Conservation (phyloP, 2,797 vertebrate genomes). For the Botia kubotai region DNA sequence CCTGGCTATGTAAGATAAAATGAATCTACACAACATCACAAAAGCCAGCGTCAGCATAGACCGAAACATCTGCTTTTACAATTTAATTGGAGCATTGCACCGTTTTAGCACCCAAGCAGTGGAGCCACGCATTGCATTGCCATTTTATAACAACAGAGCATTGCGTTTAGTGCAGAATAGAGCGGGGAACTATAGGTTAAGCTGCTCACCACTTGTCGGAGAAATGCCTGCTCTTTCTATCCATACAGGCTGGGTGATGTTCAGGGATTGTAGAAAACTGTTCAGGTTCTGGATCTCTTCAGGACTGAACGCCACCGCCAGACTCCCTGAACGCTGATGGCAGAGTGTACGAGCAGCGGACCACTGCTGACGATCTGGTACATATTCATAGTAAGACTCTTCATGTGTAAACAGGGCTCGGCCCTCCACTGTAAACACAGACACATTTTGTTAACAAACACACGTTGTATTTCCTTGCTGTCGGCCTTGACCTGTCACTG, state of each 20-base stretch:
- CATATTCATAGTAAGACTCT: constrained; percentile 72
- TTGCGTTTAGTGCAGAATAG: background rate
- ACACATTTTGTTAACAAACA: constrained; percentile 26
- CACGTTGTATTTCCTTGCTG: background rate
- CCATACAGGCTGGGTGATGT: constrained; percentile 78
- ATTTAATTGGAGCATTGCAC: background rate
- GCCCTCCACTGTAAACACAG: constrained; percentile 63
- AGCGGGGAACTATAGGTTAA: constrained; percentile 8
- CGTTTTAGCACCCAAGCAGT: background rate
- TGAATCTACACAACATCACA: background rate
- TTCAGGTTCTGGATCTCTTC: constrained; percentile 67
- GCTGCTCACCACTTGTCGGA: constrained; percentile 69
- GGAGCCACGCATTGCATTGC: background rate
- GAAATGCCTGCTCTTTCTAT: constrained; percentile 66
- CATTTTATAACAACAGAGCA: background rate
- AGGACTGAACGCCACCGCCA: constrained; percentile 66
- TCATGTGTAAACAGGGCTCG: constrained; percentile 53
- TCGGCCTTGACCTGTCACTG: background rate
- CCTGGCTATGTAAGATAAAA: background rate
- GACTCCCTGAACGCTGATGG: constrained; percentile 65
- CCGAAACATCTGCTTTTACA: too few species aligned
- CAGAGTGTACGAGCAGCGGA: constrained; percentile 66
- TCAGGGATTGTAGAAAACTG: constrained; percentile 73
- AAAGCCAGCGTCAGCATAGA: background rate
- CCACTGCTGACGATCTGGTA: constrained; percentile 70